A percentile compares a stretch with the other conserved stretches of the same genome.
Evolutionary conservation across 2,113 vertebrate genomes (phyloP).

Genomic region (Nannospalax galili): DNA sequence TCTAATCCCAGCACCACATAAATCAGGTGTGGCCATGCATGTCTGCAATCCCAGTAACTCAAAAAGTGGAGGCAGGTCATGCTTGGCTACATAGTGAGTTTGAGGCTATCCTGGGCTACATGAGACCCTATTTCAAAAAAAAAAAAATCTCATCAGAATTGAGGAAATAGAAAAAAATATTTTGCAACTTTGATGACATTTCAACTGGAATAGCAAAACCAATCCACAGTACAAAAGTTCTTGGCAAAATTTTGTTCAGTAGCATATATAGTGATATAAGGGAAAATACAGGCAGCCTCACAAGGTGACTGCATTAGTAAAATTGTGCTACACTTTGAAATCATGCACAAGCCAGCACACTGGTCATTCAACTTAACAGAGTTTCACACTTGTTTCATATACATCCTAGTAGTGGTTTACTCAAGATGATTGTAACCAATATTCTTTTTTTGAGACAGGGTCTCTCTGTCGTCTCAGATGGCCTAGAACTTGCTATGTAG

Average conservation of each 20-base stretch:
- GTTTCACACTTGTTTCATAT: slow-evolving; percentile 18
- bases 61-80: neutral
- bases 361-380: no score
- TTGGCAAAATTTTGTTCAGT: neutral
- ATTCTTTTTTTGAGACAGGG: no score
- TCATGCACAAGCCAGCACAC: neutral
- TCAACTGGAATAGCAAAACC: neutral
- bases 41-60: neutral
- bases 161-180: neutral
- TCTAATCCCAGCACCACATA: neutral
- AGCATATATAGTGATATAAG: neutral
- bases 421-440: neutral
- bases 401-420: neutral
- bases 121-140: neutral
- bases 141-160: neutral
- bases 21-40: neutral
- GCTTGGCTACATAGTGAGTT: neutral
- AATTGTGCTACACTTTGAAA: neutral
- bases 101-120: neutral
- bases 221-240: neutral
- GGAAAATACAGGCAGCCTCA: neutral
- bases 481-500: no score
- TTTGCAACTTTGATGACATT: neutral
- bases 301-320: neutral
- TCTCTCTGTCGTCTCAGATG: no score